phyloP scores from a whole-genome alignment of 2,113 vertebrate species.

The Thymallus thymallus region DNA sequence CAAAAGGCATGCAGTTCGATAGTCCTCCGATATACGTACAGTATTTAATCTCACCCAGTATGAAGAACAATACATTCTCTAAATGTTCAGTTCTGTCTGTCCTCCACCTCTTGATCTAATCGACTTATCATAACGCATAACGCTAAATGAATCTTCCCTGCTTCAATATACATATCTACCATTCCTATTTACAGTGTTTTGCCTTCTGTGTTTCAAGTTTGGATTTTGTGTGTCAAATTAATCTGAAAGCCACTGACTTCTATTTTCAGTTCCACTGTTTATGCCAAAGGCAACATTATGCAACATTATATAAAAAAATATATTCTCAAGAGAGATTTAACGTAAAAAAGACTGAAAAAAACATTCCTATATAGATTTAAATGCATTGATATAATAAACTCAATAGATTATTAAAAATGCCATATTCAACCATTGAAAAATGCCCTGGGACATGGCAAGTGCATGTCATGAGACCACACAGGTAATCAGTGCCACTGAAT shows the following conservation, averaged over 20 bases:
- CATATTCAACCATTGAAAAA: not conserved
- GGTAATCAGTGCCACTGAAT: not conserved
- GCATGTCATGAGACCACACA: not conserved
- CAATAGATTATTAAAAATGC: not conserved
- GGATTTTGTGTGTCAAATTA: constrained; percentile 54
- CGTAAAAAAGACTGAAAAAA: constrained; percentile 9
- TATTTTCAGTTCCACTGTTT: constrained; percentile 60
- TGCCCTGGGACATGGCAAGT: not conserved
- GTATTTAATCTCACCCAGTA: not conserved
- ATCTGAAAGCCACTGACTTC: constrained; percentile 44
- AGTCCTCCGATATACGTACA: not conserved
- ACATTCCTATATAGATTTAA: constrained; percentile 37
- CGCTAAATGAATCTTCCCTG: not conserved
- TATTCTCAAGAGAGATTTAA: constrained; percentile 40
- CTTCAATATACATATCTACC: constrained; percentile 2
- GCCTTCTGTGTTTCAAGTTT: constrained; percentile 33
- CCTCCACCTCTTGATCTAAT: not conserved
- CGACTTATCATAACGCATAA: not conserved
- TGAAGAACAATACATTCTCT: constrained; percentile 2
- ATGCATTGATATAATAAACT: constrained; percentile 36
- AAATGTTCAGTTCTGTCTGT: not conserved
- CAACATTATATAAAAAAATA: constrained; percentile 26
- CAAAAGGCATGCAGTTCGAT: not conserved
- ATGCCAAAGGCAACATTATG: constrained; percentile 50
- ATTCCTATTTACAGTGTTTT: constrained; percentile 17